Percentiles rank a stretch among this genome's conserved stretches.
These are phyloP conservation scores for Pangasianodon hypophthalmus DNA, from an alignment of 2,113 vertebrate genomes.

Conservation along the genomic window DNA sequence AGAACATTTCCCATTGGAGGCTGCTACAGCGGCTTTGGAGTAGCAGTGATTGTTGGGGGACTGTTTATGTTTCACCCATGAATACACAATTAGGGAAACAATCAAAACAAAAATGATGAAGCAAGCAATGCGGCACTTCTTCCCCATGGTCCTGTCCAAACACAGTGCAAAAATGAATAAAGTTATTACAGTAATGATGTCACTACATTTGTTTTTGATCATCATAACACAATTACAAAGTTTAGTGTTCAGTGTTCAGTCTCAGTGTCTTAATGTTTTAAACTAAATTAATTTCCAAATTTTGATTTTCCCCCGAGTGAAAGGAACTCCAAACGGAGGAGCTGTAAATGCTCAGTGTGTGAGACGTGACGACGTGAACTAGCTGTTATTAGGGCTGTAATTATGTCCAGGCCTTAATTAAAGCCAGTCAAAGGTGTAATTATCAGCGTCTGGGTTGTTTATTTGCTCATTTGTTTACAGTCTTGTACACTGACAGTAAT, in stretches of 20 bases:
- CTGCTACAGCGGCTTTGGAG: conserved; percentile 82
- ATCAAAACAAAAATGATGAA: conserved; percentile 65
- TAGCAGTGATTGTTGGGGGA: conserved; percentile 69
- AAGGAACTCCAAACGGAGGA: neutral
- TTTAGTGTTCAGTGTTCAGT: neutral
- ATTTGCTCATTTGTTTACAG: neutral
- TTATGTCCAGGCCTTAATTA: neutral
- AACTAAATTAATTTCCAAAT: no score
- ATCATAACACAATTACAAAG: neutral
- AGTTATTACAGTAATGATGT: neutral
- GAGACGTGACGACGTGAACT: no score
- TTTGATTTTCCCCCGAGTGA: no score
- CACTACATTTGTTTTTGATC: neutral
- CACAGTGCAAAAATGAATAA: conserved; percentile 29
- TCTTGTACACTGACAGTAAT: neutral
- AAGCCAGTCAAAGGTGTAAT: neutral
- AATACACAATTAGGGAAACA: conserved; percentile 75
- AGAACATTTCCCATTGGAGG: conserved; percentile 86
- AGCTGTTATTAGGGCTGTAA: no score
- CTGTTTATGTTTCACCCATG: conserved; percentile 67
- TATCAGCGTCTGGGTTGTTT: neutral
- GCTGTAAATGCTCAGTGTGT: no score
- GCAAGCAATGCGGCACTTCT: conserved; percentile 64
- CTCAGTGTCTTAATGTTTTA: neutral
- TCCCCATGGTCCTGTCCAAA: conserved; percentile 83